Evolutionary conservation across 2,113 vertebrate genomes (phyloP).

Genomic region (Romanogobio albipinnatus): DNA sequence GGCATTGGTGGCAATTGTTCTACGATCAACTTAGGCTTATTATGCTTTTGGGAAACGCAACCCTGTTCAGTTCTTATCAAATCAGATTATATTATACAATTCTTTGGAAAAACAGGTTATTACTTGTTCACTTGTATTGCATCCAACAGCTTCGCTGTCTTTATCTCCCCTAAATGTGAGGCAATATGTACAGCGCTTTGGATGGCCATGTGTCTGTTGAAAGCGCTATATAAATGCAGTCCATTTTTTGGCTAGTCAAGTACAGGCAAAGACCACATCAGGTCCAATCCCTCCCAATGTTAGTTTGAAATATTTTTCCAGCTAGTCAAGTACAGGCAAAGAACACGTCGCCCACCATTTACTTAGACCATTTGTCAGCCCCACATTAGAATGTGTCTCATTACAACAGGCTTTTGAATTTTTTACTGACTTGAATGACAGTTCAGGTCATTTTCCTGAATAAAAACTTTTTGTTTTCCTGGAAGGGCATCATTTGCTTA

Average conservation of each 20-base stretch:
- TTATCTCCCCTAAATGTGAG: not conserved
- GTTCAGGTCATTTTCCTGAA: slow-evolving; percentile 4
- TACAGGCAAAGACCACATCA: too few relatives aligned
- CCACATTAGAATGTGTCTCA: not conserved
- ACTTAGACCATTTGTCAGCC: slow-evolving; percentile 1
- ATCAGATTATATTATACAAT: not conserved
- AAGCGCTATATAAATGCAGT: too few relatives aligned
- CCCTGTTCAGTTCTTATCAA: not conserved
- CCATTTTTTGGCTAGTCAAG: too few relatives aligned
- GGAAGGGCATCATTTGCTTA: slow-evolving; percentile 24
- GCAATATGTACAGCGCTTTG: too few relatives aligned
- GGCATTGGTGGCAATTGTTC: too few relatives aligned
- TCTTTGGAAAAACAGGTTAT: not conserved
- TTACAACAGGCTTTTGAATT: not conserved
- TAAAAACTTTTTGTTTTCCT: not conserved
- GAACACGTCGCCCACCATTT: slow-evolving; percentile 53
- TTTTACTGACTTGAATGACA: not conserved
- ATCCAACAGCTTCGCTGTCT: not conserved
- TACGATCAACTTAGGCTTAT: too few relatives aligned
- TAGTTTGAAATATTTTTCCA: slow-evolving; percentile 65
- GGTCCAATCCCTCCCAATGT: slow-evolving; percentile 55
- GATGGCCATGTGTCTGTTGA: too few relatives aligned
- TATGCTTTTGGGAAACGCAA: too few relatives aligned
- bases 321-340: slow-evolving; percentile 65
- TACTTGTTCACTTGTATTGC: slow-evolving; percentile 57